Base-by-base conservation (phyloP, 37 sponge, comb jelly and placozoan genomes). In the Amphimedon queenslandica region DNA sequence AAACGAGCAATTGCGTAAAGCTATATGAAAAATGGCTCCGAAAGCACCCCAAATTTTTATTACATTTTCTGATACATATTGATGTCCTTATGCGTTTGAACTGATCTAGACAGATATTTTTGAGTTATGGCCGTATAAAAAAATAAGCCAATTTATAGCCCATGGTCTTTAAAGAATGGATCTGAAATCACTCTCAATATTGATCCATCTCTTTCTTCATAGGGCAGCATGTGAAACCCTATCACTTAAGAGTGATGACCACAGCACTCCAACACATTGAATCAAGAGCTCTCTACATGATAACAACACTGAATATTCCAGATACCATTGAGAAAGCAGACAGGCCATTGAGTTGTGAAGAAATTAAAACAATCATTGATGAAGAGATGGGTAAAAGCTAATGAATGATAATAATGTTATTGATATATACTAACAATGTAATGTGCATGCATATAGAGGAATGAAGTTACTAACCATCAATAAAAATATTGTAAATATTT, bases 201-300 rank as follows among this genome's bases (percentile, higher is more conserved):
- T 13, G 13, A 47, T 8, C 13, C 53, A 47, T 47, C 13, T 13
- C 8, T 47, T 47, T 47, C 13, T 47, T 47, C 8, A n/a, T n/a
- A 13, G 75, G 85, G 0, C 77, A 80, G 58, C 71, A 80, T 36
- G 90, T 84, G 18, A 90, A 90, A 42, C 90, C 90, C 1, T 60
- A 90, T 72, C 90, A 90, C 64, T 31, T 84, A 42, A 66, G 90
- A 53, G 64, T 90, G 51, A 65, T 83, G 64, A 84, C 85, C 2
- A 80, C 67, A 34, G 84, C 90, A 2, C 39, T 81, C 16, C 85
- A 80, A 72, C 80, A 84, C 70, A 43, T 90, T 1, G 85, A 83
- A 64, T 90, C 90, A n/a, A 58, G 90, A 11, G 80, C 81, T 10
- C 57, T 90, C 42, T 90, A 84, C 66, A 66, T 90, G 21, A 23